These are phyloP conservation scores for Caenorhabditis sp. DNA, from an alignment of 2,888 invertebrate species.

Conservation along the genomic window DNA sequence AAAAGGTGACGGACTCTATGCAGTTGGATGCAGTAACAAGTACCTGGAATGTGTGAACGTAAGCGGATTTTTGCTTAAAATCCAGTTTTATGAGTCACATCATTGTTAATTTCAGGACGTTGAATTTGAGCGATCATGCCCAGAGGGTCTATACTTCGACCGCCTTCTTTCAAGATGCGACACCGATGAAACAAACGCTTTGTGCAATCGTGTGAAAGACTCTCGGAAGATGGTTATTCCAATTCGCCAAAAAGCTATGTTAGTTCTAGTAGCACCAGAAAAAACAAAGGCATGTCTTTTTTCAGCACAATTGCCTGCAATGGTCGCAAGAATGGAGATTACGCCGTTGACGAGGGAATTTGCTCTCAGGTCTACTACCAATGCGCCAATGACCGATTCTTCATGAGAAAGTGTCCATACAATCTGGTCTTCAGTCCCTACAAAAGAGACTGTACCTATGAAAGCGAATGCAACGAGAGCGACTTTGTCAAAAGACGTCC, in stretches of 20 bases:
- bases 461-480: neutral
- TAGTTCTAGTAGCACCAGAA: constrained; percentile 4
- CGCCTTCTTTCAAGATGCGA: constrained; percentile 47
- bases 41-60: constrained; percentile 54
- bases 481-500: constrained; percentile 1
- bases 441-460: constrained; percentile 44
- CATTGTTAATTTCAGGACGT: constrained; percentile 41
- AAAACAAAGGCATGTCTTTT: too few species aligned
- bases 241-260: constrained; percentile 55
- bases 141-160: constrained; percentile 53
- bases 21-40: constrained; percentile 38
- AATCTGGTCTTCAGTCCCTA: constrained; percentile 28
- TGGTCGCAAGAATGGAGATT: constrained; percentile 28
- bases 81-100: too few species aligned
- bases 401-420: constrained; percentile 52
- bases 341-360: constrained; percentile 21
- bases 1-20: constrained; percentile 55
- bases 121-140: constrained; percentile 37
- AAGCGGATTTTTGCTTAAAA: neutral
- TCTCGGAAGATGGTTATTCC: neutral
- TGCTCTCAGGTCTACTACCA: constrained; percentile 48
- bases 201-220: constrained; percentile 8
- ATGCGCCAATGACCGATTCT: constrained; percentile 42
- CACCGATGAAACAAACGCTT: neutral
- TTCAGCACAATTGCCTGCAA: constrained; percentile 38